Percentiles rank a stretch among this genome's conserved stretches.
These are phyloP conservation scores for Adelges cooleyi DNA, from an alignment of 1,140 invertebrate genomes.

Conservation along the genomic window DNA sequence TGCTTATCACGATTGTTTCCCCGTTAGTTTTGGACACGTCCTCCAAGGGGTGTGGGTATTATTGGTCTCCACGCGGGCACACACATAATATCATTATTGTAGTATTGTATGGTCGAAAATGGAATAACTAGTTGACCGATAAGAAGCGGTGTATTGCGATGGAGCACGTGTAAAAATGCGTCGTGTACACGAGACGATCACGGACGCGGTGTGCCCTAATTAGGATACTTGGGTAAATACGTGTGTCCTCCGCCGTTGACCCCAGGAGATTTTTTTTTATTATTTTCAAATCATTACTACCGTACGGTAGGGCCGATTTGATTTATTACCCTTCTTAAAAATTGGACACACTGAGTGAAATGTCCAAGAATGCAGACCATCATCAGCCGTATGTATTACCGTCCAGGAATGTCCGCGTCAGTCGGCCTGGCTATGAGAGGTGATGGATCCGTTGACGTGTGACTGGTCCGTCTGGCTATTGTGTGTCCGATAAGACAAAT, in stretches of 20 bases:
- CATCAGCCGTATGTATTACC: too few species aligned
- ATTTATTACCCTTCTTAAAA: too few species aligned
- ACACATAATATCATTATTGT: too few species aligned
- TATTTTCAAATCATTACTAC: neutral
- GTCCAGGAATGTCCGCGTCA: neutral
- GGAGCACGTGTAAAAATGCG: constrained; percentile 7
- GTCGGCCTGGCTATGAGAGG: neutral
- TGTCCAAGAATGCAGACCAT: too few species aligned
- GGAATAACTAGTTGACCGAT: constrained; percentile 21
- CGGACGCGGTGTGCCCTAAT: constrained; percentile 8
- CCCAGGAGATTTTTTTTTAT: neutral
- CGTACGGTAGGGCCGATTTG: neutral
- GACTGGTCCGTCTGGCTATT: neutral
- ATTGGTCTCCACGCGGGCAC: neutral
- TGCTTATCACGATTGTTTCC: neutral
- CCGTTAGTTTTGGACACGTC: neutral
- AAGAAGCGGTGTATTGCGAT: neutral
- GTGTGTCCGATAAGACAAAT: neutral
- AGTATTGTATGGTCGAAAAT: constrained; percentile 13
- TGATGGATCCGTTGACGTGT: constrained; percentile 2
- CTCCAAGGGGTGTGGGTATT: neutral
- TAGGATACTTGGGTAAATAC: neutral
- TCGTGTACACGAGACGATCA: neutral
- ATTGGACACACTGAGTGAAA: too few species aligned
- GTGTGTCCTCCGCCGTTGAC: neutral